Conservation (phyloP, 2,888 invertebrate genomes). For the Morpho deidamia region DNA sequence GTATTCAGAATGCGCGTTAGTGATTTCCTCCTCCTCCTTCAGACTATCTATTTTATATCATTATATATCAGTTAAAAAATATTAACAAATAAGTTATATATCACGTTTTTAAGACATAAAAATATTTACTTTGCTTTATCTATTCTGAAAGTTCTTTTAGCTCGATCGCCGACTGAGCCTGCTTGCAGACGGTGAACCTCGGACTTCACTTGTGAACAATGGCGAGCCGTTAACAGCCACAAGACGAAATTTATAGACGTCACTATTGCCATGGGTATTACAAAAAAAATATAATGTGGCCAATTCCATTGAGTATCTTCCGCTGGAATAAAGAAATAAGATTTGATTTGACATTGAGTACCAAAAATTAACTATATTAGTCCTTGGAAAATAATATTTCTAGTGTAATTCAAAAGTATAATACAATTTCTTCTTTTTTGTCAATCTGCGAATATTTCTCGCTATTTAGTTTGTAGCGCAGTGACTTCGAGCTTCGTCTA, state of each 20-base stretch:
- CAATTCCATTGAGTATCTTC: slow-evolving; percentile 57
- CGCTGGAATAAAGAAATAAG: slow-evolving; percentile 39
- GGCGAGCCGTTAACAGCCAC: slow-evolving; percentile 82
- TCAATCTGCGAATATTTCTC: no score
- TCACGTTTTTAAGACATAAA: not conserved
- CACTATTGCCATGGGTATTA: slow-evolving; percentile 81
- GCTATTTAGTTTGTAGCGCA: no score
- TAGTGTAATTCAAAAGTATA: no score
- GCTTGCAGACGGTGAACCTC: slow-evolving; percentile 85
- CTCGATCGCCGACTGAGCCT: slow-evolving; percentile 78
- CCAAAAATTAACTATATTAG: not conserved
- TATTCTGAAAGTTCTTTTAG: slow-evolving; percentile 80
- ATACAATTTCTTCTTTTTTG: no score
- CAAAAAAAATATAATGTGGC: slow-evolving; percentile 80
- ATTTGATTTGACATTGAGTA: no score
- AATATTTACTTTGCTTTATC: slow-evolving; percentile 82
- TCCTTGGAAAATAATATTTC: not conserved
- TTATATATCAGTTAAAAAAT: no score
- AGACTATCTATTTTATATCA: no score
- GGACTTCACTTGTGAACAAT: slow-evolving; percentile 85
- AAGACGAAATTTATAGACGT: slow-evolving; percentile 82
- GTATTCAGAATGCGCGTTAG: no score
- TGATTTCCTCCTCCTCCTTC: no score
- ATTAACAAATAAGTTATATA: no score
- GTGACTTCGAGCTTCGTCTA: no score